phyloP scores from a whole-genome alignment of 2,888 invertebrate genomes.

The Dermolepida albohirtum region DNA sequence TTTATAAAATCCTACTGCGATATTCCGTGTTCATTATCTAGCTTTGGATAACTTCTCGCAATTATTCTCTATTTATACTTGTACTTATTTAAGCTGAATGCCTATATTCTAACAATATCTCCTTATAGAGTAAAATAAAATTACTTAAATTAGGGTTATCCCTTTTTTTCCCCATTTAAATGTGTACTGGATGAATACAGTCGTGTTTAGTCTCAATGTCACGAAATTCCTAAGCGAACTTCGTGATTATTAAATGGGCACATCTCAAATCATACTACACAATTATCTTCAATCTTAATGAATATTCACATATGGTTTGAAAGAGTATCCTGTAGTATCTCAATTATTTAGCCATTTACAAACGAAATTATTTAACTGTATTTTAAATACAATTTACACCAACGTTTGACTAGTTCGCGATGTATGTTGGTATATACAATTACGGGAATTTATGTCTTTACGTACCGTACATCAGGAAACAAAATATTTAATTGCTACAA shows the following conservation, averaged over 20 bases:
- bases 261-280: conserved; percentile 10
- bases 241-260: conserved; percentile 6
- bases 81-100: no score
- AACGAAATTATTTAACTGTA: conserved; percentile 40
- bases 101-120: no score
- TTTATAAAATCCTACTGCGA: no score
- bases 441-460: background rate
- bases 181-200: background rate
- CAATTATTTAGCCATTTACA: conserved; percentile 42
- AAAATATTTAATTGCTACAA: conserved; percentile 26
- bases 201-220: conserved; percentile 4
- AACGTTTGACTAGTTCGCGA: conserved; percentile 8
- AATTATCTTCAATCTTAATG: conserved; percentile 27
- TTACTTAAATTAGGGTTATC: no score
- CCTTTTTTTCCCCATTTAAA: no score
- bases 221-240: conserved; percentile 18
- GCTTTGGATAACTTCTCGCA: no score
- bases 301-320: conserved; percentile 27
- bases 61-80: no score
- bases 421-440: conserved; percentile 16
- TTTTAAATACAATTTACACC: conserved; percentile 28
- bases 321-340: conserved; percentile 40
- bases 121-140: no score
- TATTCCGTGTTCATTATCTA: no score
- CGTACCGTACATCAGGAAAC: conserved; percentile 13